Evolutionary conservation across 2,797 vertebrate genomes (phyloP), one percentile per base, ranked within the genome.

Genomic region (Lepilemur ruficaudatus): DNA sequence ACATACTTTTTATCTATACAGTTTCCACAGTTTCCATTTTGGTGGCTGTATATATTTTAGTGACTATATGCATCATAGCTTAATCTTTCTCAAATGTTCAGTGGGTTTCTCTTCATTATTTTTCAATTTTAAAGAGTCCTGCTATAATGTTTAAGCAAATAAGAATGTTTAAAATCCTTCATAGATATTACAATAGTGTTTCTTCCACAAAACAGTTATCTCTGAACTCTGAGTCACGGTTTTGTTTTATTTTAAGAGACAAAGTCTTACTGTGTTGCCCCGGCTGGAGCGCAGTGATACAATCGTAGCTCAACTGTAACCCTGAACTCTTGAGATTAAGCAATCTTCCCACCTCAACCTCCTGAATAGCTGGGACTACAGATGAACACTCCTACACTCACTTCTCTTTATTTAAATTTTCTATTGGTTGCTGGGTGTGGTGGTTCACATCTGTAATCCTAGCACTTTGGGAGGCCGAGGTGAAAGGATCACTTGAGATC

Each of bases 1-100:
- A 48, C 2, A 52, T 69, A 83, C 43, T 92, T 92, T 80, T 82
- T n/a, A 78, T 81, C 7, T 85, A 0, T 91, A 67, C 13, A 67
- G 30, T 93, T 84, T 69, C 13, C 14, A 81, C 20, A 38, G 28
- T 79, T 93, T 87, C 76, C 72, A 46, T 89, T 92, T 93, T 50
- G 13, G 22, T 92, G 46, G 6, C 52, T 91, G 1, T 75, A 7
- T 92, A 23, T 90, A 69, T 93, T 75, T 93, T 78, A 86, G 15
- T 96, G 32, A 87, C 28, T 93, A 7, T 80, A 63, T 18, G 46
- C 14, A 55, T 85, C 43, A 32, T 41, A 89, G 30, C 32, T 87
- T 94, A 91, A 57, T 95, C 50, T 93, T 94, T 82, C 23, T 91
- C 55, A 93, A 41, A 57, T 89, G 46, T 65, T 94, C n/a, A 38